Evolutionary conservation across 1,140 invertebrate genomes (phyloP).

Genomic region (Drosophila fuyamai): DNA sequence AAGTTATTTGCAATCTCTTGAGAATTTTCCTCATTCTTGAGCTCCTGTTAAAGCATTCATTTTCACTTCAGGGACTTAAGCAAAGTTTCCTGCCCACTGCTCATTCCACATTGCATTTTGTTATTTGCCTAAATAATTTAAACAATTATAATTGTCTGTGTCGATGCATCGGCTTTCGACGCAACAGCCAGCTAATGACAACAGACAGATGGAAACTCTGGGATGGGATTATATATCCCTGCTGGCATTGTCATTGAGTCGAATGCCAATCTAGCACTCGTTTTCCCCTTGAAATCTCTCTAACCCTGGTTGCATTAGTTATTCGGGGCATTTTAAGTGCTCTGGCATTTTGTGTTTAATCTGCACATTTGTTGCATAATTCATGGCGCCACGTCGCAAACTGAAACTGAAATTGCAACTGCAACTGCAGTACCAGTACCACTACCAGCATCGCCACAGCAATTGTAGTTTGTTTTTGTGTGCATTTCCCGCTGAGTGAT

Average conservation of each 20-base stretch:
- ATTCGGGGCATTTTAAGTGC: slow-evolving; percentile 74
- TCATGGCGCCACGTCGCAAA: slow-evolving; percentile 60
- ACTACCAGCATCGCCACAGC: neutral
- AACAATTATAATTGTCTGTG: slow-evolving; percentile 67
- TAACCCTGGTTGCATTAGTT: slow-evolving; percentile 49
- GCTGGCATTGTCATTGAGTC: slow-evolving; percentile 25
- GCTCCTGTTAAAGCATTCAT: slow-evolving; percentile 1
- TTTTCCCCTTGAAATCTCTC: neutral
- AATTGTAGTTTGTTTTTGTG: slow-evolving; percentile 45
- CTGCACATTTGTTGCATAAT: slow-evolving; percentile 81
- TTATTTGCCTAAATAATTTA: slow-evolving; percentile 65
- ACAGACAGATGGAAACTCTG: slow-evolving; percentile 4
- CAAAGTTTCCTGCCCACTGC: neutral
- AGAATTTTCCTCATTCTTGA: neutral
- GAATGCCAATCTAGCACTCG: slow-evolving; percentile 26
- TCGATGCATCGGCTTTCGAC: slow-evolving; percentile 22
- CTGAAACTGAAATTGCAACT: slow-evolving; percentile 47
- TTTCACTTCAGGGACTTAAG: neutral
- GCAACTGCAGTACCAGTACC: neutral
- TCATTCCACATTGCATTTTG: slow-evolving; percentile 35
- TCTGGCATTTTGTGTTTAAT: slow-evolving; percentile 80
- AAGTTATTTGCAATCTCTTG: slow-evolving; percentile 1
- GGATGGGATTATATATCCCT: neutral
- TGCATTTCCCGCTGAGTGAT: slow-evolving; percentile 43
- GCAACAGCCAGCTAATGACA: slow-evolving; percentile 43